Evolutionary conservation across 2,113 vertebrate species (phyloP).

Genomic region (Drymodes brunneopygia): DNA sequence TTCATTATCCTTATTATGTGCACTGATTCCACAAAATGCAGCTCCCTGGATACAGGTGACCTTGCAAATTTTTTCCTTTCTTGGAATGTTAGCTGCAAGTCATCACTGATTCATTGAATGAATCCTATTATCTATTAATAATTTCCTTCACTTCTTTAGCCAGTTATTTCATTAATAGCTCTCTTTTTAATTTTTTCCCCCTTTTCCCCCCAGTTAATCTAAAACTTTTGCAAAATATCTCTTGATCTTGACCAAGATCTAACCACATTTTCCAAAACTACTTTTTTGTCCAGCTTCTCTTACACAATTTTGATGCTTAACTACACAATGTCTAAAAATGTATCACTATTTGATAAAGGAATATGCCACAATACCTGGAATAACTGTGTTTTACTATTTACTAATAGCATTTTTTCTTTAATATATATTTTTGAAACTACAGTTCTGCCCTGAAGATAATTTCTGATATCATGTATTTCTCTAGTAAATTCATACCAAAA

Average conservation of each 20-base stretch:
- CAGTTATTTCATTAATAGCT: not conserved
- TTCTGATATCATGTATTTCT: not conserved
- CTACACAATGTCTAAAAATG: not conserved
- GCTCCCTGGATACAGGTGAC: not conserved
- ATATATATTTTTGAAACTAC: not conserved
- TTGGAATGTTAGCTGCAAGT: not conserved
- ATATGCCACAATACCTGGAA: not conserved
- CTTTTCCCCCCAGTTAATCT: not conserved
- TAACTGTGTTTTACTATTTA: not conserved
- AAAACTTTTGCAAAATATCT: not conserved
- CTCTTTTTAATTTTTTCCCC: accelerated
- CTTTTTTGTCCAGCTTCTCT: not conserved
- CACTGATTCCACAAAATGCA: not conserved
- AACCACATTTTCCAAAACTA: not conserved
- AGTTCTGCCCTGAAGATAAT: not conserved
- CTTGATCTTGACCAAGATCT: not conserved
- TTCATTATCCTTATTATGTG: not conserved
- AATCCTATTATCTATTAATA: not conserved
- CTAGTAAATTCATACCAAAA: not conserved
- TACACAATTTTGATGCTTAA: not conserved
- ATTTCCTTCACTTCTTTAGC: not conserved
- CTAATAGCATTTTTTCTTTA: not conserved
- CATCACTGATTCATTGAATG: not conserved
- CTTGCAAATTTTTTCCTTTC: not conserved
- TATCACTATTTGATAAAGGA: not conserved